Evolutionary conservation across 2,888 invertebrate species (phyloP), one percentile per base, ranked within the genome.

Genomic region (Cotesia congregata): DNA sequence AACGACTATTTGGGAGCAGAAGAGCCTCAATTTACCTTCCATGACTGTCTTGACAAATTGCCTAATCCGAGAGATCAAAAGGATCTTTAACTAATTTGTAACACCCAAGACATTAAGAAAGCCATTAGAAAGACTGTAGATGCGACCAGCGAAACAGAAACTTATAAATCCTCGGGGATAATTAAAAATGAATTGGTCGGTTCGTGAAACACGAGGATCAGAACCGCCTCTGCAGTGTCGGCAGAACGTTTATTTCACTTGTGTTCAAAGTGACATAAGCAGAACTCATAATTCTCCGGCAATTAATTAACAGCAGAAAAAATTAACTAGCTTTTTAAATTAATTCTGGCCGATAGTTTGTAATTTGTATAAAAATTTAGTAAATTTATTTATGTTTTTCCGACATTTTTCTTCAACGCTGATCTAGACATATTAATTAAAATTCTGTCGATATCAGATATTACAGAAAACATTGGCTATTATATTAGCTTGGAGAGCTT

Each of bases 361-460:
- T 30, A 30, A 30, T 30, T 17, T 17, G 17, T 41, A 41, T 6
- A 41, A 41, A 9, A 41, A 41, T 41, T 12, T 50, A 50, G 7
- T 12, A 50, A 4, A 50, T 12, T 50, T 6, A 50, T 50, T 50
- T 50, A 50, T 50, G 30, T 2, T 30, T 30, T 30, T 30, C 30
- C 30, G 30, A 3, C 30, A 50, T 1, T 50, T 50, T 50, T 50
- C 50, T 50, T 50, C 12, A 12, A 50, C 50, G 50, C 50, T 50
- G 50, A 50, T 12, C 9, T 12, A 50, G 50, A 50, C 50, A 50
- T 7, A 50, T 12, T 12, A 50, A 50, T 50, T 50, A 50, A 50
- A 50, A 50, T 50, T 50, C 50, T 50, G 50, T 50, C 50, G 50
- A 50, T 50, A 50, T 50, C 50, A 50, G 50, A 50, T 50, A 50